Conservation (phyloP, 2,113 vertebrate genomes). For the Danionella cerebrum region DNA sequence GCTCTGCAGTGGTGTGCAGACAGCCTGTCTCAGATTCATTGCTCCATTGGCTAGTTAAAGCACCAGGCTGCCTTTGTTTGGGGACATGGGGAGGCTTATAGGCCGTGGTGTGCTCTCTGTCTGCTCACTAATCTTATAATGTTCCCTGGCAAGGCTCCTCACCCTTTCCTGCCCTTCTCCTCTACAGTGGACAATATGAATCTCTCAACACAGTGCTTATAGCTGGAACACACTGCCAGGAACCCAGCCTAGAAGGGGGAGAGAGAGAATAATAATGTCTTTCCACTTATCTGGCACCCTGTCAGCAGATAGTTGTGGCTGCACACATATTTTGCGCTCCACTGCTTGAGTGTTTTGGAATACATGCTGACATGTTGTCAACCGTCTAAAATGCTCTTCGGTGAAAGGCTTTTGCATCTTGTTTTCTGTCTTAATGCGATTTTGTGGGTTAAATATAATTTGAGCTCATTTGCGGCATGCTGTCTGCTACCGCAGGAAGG, state of each 20-base stretch:
- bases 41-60: slow-evolving; percentile 53
- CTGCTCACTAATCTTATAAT: slow-evolving; percentile 45
- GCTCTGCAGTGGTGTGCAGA: slow-evolving; percentile 23
- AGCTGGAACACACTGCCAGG: slow-evolving; percentile 55
- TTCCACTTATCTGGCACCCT: slow-evolving; percentile 55
- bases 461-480: not conserved
- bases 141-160: slow-evolving; percentile 38
- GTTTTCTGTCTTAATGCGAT: not conserved
- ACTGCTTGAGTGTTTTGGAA: not conserved
- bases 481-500: not conserved
- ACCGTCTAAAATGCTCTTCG: not conserved
- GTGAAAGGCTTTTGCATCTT: not conserved
- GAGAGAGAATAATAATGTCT: slow-evolving; percentile 50
- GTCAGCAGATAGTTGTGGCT: slow-evolving; percentile 44
- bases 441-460: not conserved
- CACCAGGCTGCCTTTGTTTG: slow-evolving; percentile 41
- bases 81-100: slow-evolving; percentile 31
- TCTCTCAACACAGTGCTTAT: slow-evolving; percentile 57
- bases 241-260: slow-evolving; percentile 54
- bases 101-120: slow-evolving; percentile 41
- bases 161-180: slow-evolving; percentile 37
- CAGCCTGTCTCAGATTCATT: slow-evolving; percentile 44
- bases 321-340: slow-evolving; percentile 36
- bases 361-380: not conserved
- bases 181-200: slow-evolving; percentile 48